Evolutionary conservation across 30 jellyfish, hydroid and myxozoan species (phyloP), one percentile per base, ranked within the genome.

Genomic region (Aurelia aurita): DNA sequence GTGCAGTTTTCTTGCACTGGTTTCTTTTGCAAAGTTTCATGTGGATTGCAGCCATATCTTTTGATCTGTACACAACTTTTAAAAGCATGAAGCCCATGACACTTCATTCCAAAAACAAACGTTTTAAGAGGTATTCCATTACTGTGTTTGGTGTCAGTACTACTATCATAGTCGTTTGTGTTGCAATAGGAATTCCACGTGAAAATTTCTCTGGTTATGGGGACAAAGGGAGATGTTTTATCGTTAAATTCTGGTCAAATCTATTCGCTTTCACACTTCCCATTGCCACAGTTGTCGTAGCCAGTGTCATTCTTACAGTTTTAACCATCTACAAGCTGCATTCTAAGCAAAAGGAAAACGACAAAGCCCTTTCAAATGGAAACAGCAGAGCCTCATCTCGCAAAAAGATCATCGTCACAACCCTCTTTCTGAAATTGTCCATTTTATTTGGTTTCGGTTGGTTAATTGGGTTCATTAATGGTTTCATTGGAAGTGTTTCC

Each of bases 41-140:
- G 27, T 58, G 70, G 70, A 58, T 58, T 22, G 70, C 70, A 58
- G 32, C 32, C 70, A 58, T 58, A 20, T 58, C 70, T 7, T 58
- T 58, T 16, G 70, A 58, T 58, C 13, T 58, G 32, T 58, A 20
- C 70, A 58, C 15, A 0, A 58, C 29, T 26, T 58, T 58, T 14
- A 26, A 22, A 58, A 20, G 14, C 13, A 22, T 26, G 32, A 6
- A 20, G 27, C 27, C 27, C 12, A 14, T 22, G 27, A 26, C 31
- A 58, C 11, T 20, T 22, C 15, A 20, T 58, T 22, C 31, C 32
- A 22, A 26, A 58, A 58, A 26, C 70, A 58, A 58, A 22, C 70
- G 32, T 22, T 58, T 58, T 16, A 58, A 26, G 70, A 58, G 8
- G 31, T 58, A 58, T 16, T 7, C 27, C 12, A 20, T 22, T 26